Evolutionary conservation across 2,888 invertebrate genomes (phyloP).

Genomic region (Netelia virgata): DNA sequence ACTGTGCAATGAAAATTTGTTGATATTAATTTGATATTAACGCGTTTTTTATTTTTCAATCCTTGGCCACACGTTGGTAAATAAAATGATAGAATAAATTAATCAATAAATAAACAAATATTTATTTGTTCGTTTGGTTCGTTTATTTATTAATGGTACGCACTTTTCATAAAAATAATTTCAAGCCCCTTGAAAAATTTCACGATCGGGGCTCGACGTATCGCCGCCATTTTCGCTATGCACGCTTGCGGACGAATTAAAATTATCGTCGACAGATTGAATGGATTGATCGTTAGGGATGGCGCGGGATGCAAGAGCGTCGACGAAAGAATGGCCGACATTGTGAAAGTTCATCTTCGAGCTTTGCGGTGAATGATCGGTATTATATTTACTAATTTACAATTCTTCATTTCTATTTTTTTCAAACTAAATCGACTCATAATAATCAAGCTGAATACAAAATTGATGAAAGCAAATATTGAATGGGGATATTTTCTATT

Average conservation of each 20-base stretch:
- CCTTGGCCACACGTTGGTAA: too few species aligned
- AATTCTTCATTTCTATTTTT: slow-evolving; percentile 4
- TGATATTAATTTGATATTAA: too few species aligned
- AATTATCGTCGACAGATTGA: slow-evolving; percentile 73
- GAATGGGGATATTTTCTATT: too few species aligned
- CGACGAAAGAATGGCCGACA: slow-evolving; percentile 67
- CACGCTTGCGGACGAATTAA: slow-evolving; percentile 80
- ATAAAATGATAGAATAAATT: too few species aligned
- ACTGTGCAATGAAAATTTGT: not conserved
- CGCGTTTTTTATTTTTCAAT: too few species aligned
- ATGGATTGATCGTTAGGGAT: slow-evolving; percentile 67
- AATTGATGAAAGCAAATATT: too few species aligned
- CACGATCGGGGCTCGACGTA: slow-evolving; percentile 77
- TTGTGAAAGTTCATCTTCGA: slow-evolving; percentile 76
- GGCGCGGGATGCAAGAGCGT: not conserved
- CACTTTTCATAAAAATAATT: too few species aligned
- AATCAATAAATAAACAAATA: too few species aligned
- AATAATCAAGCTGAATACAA: not conserved
- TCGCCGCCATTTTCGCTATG: slow-evolving; percentile 78
- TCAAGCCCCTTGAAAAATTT: too few species aligned
- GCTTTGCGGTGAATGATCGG: slow-evolving; percentile 72
- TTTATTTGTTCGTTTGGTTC: too few species aligned
- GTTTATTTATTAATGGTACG: too few species aligned
- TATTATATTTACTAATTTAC: too few species aligned
- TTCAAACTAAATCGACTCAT: not conserved